These are phyloP conservation scores for Poliocrania exsul DNA, from an alignment of 2,797 vertebrate species.

Conservation along the genomic window DNA sequence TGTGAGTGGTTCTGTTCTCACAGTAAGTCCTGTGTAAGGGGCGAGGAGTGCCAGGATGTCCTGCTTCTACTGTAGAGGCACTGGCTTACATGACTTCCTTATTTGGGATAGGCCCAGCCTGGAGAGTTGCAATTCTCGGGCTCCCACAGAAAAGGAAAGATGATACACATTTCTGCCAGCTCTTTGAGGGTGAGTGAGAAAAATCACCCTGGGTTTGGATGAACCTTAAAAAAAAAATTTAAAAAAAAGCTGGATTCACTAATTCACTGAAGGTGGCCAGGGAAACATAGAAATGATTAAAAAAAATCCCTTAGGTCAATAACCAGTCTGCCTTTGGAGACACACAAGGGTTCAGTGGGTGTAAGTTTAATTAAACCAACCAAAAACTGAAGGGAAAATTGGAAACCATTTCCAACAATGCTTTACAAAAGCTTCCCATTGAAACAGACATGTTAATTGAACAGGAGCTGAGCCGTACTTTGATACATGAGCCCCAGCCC, in stretches of 20 bases:
- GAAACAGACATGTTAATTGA: slow-evolving; percentile 56
- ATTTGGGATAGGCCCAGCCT: background rate
- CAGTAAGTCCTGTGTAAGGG: background rate
- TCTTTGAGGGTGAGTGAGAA: background rate
- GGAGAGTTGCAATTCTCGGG: background rate
- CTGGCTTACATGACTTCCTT: background rate
- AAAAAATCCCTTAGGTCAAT: slow-evolving; percentile 42
- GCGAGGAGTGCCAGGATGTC: fast-evolving
- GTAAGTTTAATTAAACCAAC: slow-evolving; percentile 57
- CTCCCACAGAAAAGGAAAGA: background rate
- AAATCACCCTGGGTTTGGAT: background rate
- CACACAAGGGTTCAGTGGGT: background rate
- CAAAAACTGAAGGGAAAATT: slow-evolving; percentile 61
- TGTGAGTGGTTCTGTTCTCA: background rate
- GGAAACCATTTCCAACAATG: slow-evolving; percentile 46
- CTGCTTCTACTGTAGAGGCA: background rate
- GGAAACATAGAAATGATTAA: slow-evolving; percentile 28
- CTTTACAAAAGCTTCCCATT: slow-evolving; percentile 33
- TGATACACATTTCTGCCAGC: background rate
- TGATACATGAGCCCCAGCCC: slow-evolving; percentile 46
- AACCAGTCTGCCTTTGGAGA: slow-evolving; percentile 5
- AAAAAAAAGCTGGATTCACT: background rate
- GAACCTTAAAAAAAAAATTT: background rate
- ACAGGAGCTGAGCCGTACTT: slow-evolving; percentile 33
- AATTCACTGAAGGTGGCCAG: slow-evolving; percentile 3